Conservation (phyloP, 2,797 vertebrate genomes). For the Champsocephalus esox region DNA sequence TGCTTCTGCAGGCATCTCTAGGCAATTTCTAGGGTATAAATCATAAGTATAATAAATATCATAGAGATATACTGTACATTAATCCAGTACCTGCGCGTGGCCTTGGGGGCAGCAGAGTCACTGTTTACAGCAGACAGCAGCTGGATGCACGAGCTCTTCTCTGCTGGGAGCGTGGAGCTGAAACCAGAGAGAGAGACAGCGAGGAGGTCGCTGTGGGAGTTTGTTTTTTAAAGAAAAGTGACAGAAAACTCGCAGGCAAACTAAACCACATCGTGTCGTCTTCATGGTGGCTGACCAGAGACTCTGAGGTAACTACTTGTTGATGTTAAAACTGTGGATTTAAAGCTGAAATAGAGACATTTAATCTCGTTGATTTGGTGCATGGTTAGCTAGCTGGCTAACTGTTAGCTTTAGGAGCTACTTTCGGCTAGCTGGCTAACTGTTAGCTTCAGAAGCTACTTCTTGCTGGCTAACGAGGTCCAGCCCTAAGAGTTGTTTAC, state of each 20-base stretch:
- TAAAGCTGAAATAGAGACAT: constrained; percentile 26
- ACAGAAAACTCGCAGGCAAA: constrained; percentile 34
- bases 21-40: no score
- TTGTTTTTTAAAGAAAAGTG: constrained; percentile 49
- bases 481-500: constrained; percentile 76
- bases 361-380: no score
- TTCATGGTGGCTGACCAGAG: constrained; percentile 17
- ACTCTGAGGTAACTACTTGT: constrained; percentile 13
- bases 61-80: no score
- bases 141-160: constrained; percentile 55
- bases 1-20: no score
- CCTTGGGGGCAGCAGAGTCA: constrained; percentile 62
- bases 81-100: neutral
- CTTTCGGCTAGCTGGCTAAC: constrained; percentile 69
- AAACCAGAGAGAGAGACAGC: constrained; percentile 37
- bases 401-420: constrained; percentile 71
- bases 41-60: no score
- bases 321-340: constrained; percentile 39
- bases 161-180: constrained; percentile 66
- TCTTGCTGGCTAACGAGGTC: constrained; percentile 68
- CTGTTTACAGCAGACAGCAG: constrained; percentile 75
- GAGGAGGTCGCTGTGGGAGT: constrained; percentile 52
- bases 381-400: constrained; percentile 65
- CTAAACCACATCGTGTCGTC: neutral
- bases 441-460: constrained; percentile 70